Conservation (phyloP, 2,797 vertebrate genomes). For the Lagorchestes hirsutus region DNA sequence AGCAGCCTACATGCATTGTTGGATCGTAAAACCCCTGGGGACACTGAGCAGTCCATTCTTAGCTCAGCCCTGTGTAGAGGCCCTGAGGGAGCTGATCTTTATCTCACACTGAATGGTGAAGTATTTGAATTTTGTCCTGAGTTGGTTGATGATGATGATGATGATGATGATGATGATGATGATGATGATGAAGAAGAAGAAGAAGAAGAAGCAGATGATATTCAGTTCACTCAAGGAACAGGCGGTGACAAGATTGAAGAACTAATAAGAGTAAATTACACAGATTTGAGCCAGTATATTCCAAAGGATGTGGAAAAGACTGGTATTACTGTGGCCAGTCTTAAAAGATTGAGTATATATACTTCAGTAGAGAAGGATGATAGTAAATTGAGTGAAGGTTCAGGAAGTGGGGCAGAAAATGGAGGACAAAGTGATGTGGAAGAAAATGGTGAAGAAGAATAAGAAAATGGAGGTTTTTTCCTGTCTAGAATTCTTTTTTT, state of each 20-base stretch:
- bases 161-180: slow-evolving; percentile 88
- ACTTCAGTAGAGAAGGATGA: slow-evolving; percentile 90
- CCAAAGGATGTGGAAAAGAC: slow-evolving; percentile 95
- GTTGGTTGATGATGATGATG: slow-evolving; percentile 95
- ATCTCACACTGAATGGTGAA: slow-evolving; percentile 79
- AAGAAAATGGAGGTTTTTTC: slow-evolving; percentile 85
- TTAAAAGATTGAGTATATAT: slow-evolving; percentile 91
- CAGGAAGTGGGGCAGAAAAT: slow-evolving; percentile 92
- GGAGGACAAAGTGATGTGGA: slow-evolving; percentile 88
- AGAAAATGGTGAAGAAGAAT: slow-evolving; percentile 83
- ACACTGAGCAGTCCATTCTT: too few species aligned
- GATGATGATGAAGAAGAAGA: slow-evolving; percentile 77
- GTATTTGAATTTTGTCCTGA: slow-evolving; percentile 98
- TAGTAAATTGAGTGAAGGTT: slow-evolving; percentile 94
- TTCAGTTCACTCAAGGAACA: slow-evolving; percentile 84
- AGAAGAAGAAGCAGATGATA: slow-evolving; percentile 81
- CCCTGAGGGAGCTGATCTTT: too few species aligned
- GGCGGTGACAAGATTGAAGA: slow-evolving; percentile 83
- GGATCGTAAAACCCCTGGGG: too few species aligned
- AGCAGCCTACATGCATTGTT: too few species aligned
- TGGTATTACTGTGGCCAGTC: slow-evolving; percentile 94
- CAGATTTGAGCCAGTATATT: slow-evolving; percentile 93
- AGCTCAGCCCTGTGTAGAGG: too few species aligned
- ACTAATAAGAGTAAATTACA: slow-evolving; percentile 89
- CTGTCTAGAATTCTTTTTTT: slow-evolving; percentile 77